Percentiles rank a stretch among this genome's conserved stretches.
These are phyloP conservation scores for Acropternis orthonyx DNA, from an alignment of 2,797 vertebrate species.

Conservation along the genomic window DNA sequence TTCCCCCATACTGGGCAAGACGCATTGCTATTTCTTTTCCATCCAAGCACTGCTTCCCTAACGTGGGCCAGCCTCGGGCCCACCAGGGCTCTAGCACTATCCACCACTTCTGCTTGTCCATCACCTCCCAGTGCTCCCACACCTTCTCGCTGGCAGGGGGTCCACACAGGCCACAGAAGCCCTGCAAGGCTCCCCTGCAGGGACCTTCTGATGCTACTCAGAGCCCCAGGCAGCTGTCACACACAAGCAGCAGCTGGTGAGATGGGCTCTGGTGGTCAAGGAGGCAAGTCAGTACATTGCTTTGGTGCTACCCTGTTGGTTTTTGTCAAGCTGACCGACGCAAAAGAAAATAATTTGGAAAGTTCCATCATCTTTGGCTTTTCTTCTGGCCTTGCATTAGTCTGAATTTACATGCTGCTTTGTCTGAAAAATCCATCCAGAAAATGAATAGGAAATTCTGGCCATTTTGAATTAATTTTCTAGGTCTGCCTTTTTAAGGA, in stretches of 20 bases:
- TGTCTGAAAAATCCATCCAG: neutral
- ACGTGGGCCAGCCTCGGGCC: neutral
- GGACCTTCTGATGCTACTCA: neutral
- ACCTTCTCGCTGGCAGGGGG: neutral
- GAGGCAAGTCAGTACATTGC: neutral
- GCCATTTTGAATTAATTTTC: neutral
- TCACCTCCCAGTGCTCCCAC: too few species aligned
- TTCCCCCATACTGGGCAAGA: neutral
- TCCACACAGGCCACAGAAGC: neutral
- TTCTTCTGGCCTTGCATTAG: neutral
- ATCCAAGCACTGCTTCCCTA: neutral
- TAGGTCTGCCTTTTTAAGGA: neutral
- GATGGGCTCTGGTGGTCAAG: neutral
- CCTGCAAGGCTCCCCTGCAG: neutral
- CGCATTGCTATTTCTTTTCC: accelerated
- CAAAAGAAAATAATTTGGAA: neutral
- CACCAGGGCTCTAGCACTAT: neutral
- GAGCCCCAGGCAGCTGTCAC: neutral
- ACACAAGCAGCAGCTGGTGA: neutral
- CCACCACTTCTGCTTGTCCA: neutral
- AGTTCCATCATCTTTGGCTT: neutral
- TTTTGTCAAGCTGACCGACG: neutral
- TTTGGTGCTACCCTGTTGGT: neutral
- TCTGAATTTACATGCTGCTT: neutral
- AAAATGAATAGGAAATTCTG: neutral